These are phyloP conservation scores for Anoncus sp. DNA, from an alignment of 2,888 invertebrate genomes.

Conservation along the genomic window DNA sequence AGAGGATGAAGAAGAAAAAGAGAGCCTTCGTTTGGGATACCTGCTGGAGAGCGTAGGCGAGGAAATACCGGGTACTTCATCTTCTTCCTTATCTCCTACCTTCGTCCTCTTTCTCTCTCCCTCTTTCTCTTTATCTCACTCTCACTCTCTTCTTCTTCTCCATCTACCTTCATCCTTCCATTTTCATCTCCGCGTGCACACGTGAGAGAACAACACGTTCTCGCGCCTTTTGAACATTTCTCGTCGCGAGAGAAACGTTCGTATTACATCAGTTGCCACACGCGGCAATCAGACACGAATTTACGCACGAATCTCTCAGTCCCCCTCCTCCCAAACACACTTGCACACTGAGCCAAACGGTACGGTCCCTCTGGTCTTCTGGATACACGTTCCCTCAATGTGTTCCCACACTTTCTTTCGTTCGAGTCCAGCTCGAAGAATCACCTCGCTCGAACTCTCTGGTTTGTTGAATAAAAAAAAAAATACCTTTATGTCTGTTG, in stretches of 20 bases:
- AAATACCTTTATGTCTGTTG: conserved; percentile 20
- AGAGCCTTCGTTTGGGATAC: conserved; percentile 53
- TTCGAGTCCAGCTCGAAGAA: conserved; percentile 24
- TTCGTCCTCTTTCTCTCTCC: conserved; percentile 17
- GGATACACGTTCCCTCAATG: conserved; percentile 40
- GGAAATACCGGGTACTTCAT: conserved; percentile 60
- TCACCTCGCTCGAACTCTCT: conserved; percentile 12
- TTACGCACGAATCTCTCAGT: conserved; percentile 73
- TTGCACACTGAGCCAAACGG: conserved; percentile 24
- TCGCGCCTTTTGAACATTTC: conserved; percentile 26
- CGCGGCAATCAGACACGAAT: conserved; percentile 70
- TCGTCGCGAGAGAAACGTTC: conserved; percentile 48
- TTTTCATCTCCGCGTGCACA: conserved; percentile 37
- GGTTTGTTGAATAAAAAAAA: conserved; percentile 20
- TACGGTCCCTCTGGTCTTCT: conserved; percentile 56
- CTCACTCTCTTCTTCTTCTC: background rate
- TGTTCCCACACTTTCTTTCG: conserved; percentile 77
- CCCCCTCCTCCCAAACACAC: conserved; percentile 48
- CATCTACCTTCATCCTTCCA: conserved; percentile 31
- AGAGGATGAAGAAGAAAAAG: conserved; percentile 48
- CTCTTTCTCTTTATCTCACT: conserved; percentile 29
- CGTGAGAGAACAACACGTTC: conserved; percentile 22
- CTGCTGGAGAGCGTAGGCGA: conserved; percentile 61
- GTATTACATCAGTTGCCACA: conserved; percentile 62
- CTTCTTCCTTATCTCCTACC: conserved; percentile 60